These are phyloP conservation scores for Mastacembelus armatus DNA, from an alignment of 2,797 vertebrate species.

Conservation along the genomic window DNA sequence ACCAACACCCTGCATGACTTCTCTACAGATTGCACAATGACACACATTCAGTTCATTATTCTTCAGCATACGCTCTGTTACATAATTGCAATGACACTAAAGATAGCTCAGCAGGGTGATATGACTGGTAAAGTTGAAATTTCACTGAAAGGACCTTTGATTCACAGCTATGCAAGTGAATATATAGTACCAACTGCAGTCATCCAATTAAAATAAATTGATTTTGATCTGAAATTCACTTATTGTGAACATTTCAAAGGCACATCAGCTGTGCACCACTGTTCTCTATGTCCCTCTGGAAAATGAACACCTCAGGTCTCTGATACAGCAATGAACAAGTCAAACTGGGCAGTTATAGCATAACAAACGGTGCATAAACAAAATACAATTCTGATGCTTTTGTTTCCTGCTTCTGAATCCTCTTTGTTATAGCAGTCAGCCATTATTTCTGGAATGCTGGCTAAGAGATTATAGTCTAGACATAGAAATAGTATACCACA, in stretches of 20 bases:
- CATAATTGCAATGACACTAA: background rate
- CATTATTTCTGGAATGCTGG: background rate
- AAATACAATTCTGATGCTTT: background rate
- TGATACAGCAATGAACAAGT: background rate
- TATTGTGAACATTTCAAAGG: background rate
- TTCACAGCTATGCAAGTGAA: no score
- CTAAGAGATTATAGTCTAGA: background rate
- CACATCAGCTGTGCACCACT: background rate
- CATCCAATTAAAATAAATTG: background rate
- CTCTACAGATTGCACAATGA: slow-evolving; percentile 6
- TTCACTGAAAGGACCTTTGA: background rate
- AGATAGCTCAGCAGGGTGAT: background rate
- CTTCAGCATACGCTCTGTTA: slow-evolving; percentile 1
- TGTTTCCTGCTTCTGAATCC: background rate
- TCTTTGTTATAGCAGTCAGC: background rate
- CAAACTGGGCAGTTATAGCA: background rate
- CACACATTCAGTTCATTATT: slow-evolving; percentile 8
- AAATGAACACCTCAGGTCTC: background rate
- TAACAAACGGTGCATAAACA: background rate
- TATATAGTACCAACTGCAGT: background rate
- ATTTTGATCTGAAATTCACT: background rate
- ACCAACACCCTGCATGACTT: slow-evolving; percentile 19
- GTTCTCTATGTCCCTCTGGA: background rate
- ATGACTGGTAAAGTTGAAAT: background rate
- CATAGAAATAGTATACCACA: no score